Evolutionary conservation across 2,888 invertebrate genomes (phyloP), one percentile per base, ranked within the genome.

Genomic region (Aspidiotus rigidus): DNA sequence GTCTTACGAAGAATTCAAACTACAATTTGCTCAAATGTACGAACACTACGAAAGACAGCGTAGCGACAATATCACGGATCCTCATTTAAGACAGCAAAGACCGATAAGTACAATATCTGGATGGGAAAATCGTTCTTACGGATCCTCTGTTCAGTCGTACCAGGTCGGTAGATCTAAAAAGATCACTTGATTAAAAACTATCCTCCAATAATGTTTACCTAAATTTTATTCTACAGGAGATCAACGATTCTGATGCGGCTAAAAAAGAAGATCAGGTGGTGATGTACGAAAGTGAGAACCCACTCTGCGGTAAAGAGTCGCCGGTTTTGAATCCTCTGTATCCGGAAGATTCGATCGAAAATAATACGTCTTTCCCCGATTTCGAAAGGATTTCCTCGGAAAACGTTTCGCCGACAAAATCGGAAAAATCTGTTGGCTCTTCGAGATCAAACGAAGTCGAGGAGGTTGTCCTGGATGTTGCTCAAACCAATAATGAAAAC

Each of bases 1-100:
- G 9, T 95, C 97, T 0, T 96, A 96, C 78, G 97, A 98, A 81
- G 97, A 98, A 79, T 98, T 97, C 79, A 93, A 94, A 77, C 84
- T 95, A 7, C 96, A 97, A 79, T 96, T 97, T 80, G 93, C 95
- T 44, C 93, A 95, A 81, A 94, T 96, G 93, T 94, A 94, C 77
- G 93, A 93, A 77, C 93, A 93, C 77, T 97, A 96, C 77, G 95
- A 96, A 77, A 85, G 93, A 69, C 90, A 95, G 74, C 84, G 95
- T 69, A 90, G 93, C 0, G 95, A 96, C 79, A 93, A 95, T 78
- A 92, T 96, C 75, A 93, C 94, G 0, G 96, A 96, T 80, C 95
- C 95, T 0, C 88, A 90, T n/a, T 84, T 95, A 73, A 82, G 95
- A 16, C 92, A 92, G 77, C 92, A 93, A 75, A 85, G 92, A 59